Base-by-base conservation (phyloP, 1,140 invertebrate genomes). In the Doryteuthis pealeii region DNA sequence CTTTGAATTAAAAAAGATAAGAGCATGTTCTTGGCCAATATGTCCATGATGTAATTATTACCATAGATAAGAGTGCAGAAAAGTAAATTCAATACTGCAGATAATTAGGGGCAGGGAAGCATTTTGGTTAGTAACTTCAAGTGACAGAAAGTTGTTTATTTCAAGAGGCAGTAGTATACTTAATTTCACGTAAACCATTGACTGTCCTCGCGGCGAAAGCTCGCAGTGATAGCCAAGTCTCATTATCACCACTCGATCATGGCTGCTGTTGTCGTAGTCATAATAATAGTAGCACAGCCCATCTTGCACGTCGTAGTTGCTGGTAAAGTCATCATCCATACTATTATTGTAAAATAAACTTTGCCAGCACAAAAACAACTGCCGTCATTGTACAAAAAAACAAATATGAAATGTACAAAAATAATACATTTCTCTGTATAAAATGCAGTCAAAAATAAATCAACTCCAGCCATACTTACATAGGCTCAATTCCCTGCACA, bases 381-480 rank as follows among this genome's bases (percentile, higher is more conserved):
- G 35, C 35, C 10, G 35, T 40, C 35, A 40, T 40, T 40, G 35
- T 40, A 5, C 3, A 68, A 54, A 73, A 73, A 74, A 74, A 83
- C 77, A 81, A 82, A 80, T 80, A 83, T 80, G 78, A 82, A 78
- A 82, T 82, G 82, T 83, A 83, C 80, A 83, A 82, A 83, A 83
- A 81, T 83, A 83, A 83, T 83, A 83, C 78, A 80, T 83, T 83
- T 80, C 79, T 80, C 71, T 80, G 78, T 81, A 79, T 77, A 83
- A 83, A 83, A 83, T 79, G 79, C 77, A 78, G 77, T 82, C 80
- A 82, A 83, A 82, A 83, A 80, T 80, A 83, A 78, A 80, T 78
- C 74, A 79, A 78, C 77, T 70, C 76, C 72, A 72, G 77, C 73
- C 76, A 71, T 73, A 65, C 74, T 72, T 54, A 66, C 72, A 75